These are phyloP conservation scores for Colistium nudipinnis DNA, from an alignment of 2,113 vertebrate genomes.

Conservation along the genomic window DNA sequence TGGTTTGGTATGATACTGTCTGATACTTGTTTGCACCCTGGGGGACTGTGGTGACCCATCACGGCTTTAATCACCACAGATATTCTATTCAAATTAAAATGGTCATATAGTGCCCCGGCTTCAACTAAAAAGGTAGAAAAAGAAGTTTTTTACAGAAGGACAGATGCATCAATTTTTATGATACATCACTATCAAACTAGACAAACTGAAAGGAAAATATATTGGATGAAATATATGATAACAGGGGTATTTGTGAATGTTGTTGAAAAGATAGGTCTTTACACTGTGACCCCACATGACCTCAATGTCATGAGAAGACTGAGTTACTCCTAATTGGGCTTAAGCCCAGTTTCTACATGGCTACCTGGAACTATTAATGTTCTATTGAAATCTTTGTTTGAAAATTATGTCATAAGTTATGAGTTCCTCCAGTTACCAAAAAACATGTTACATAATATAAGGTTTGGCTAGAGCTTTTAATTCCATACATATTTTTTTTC, in stretches of 20 bases:
- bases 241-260: background rate
- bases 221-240: background rate
- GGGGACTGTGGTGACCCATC: background rate
- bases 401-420: no score
- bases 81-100: background rate
- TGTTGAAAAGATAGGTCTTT: background rate
- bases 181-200: background rate
- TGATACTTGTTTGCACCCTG: background rate
- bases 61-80: background rate
- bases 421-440: no score
- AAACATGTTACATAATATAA: no score
- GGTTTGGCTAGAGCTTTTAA: no score
- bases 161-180: background rate
- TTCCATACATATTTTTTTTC: no score
- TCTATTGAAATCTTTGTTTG: no score
- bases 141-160: background rate
- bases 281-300: background rate
- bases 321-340: background rate
- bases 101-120: background rate
- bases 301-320: constrained; percentile 6
- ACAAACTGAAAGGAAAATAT: background rate
- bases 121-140: background rate
- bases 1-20: background rate
- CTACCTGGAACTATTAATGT: no score
- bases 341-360: no score